These are phyloP conservation scores for Drepana arcuata DNA, from an alignment of 1,140 invertebrate genomes.

Conservation along the genomic window DNA sequence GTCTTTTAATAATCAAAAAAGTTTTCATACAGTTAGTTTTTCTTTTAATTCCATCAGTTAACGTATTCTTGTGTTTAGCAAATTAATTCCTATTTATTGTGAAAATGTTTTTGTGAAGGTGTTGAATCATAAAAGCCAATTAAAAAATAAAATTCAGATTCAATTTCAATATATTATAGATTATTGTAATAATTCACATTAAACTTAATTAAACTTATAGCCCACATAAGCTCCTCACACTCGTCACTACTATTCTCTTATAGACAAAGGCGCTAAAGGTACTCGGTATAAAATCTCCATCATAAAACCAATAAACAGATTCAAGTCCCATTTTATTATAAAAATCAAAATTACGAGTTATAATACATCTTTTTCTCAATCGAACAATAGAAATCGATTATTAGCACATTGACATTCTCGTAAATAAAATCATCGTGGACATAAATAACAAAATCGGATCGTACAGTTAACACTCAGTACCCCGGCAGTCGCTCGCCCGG, in stretches of 20 bases:
- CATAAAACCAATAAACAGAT: constrained; percentile 71
- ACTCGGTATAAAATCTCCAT: constrained; percentile 69
- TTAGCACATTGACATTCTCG: constrained; percentile 66
- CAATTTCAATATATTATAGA: constrained; percentile 72
- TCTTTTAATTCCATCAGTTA: too few relatives aligned
- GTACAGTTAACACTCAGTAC: constrained; percentile 46
- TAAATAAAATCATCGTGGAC: constrained; percentile 64
- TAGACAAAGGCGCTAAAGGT: constrained; percentile 64
- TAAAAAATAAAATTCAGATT: constrained; percentile 67
- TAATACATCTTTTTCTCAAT: constrained; percentile 65
- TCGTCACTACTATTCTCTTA: constrained; percentile 46
- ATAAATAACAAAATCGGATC: constrained; percentile 67
- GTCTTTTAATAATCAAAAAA: too few relatives aligned
- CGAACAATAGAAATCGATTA: constrained; percentile 70
- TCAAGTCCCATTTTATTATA: constrained; percentile 72
- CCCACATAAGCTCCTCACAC: constrained; percentile 66
- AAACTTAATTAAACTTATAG: constrained; percentile 69
- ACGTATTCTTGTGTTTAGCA: too few relatives aligned
- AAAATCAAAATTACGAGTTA: constrained; percentile 71
- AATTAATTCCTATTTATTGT: too few relatives aligned
- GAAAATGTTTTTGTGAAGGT: constrained; percentile 27
- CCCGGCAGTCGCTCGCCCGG: constrained; percentile 18
- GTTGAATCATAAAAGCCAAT: constrained; percentile 57
- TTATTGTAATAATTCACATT: constrained; percentile 72
- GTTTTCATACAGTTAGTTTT: too few relatives aligned